phyloP scores from a whole-genome alignment of 2,888 invertebrate species.

The Patella ulyssiponensis region DNA sequence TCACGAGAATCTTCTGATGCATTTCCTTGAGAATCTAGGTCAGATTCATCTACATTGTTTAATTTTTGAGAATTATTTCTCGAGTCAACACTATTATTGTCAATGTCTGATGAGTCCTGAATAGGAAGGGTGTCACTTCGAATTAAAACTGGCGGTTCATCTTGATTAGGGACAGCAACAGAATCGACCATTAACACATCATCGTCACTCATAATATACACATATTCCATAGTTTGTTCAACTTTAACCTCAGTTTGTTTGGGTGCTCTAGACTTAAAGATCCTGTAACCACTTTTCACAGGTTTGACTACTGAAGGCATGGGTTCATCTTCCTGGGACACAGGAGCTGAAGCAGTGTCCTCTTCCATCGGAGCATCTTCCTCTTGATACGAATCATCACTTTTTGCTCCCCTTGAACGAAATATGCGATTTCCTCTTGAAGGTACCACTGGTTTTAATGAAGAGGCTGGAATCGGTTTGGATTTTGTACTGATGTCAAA shows the following conservation, averaged over 20 bases:
- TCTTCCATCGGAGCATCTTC: conserved; percentile 14
- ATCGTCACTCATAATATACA: neutral
- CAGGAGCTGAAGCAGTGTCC: conserved; percentile 1
- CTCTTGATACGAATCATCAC: conserved; percentile 17
- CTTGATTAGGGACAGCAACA: neutral
- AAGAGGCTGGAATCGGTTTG: conserved; percentile 3
- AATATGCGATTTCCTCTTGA: neutral
- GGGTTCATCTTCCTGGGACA: conserved; percentile 11
- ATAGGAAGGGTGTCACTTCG: neutral
- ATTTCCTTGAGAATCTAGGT: conserved; percentile 6
- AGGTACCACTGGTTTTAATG: neutral
- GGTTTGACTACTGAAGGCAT: neutral
- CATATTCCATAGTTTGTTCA: neutral
- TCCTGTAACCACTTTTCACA: conserved; percentile 34
- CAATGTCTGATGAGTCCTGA: conserved; percentile 12
- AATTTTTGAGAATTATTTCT: conserved; percentile 18
- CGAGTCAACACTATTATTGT: neutral
- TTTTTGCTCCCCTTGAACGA: conserved; percentile 2
- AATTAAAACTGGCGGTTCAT: conserved; percentile 14
- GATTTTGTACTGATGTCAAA: conserved; percentile 5
- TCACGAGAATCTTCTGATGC: conserved; percentile 8
- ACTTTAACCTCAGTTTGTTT: conserved; percentile 19
- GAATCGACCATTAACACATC: neutral
- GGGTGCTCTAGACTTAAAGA: conserved; percentile 40
- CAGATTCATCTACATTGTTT: conserved; percentile 6